Percentiles rank a stretch among this genome's conserved stretches.
phyloP scores from a whole-genome alignment of 2,797 vertebrate genomes.

The Rhadinocentrus ornatus region DNA sequence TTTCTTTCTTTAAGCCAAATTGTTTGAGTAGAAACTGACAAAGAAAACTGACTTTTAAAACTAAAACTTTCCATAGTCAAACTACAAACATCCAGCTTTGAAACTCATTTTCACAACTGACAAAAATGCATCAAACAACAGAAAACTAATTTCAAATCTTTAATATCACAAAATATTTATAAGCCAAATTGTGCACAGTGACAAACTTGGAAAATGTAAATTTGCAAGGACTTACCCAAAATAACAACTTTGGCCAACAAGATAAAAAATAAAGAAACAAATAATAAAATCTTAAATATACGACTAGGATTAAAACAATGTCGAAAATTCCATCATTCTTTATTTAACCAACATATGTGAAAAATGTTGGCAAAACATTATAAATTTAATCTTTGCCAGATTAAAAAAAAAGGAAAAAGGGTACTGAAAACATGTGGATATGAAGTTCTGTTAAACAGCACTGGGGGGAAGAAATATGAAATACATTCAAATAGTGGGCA shows the following conservation, averaged over 20 bases:
- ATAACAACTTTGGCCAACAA: constrained; percentile 39
- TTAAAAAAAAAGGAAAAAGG: background rate
- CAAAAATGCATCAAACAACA: constrained; percentile 24
- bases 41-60: background rate
- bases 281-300: constrained; percentile 67
- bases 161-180: constrained; percentile 76
- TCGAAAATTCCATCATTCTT: constrained; percentile 36
- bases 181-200: constrained; percentile 54
- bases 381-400: constrained; percentile 10
- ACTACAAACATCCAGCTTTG: background rate
- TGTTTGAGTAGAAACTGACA: background rate
- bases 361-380: constrained; percentile 17
- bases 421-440: background rate
- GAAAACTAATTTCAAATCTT: constrained; percentile 56
- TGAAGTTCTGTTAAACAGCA: background rate
- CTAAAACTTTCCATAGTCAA: background rate
- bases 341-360: constrained; percentile 41
- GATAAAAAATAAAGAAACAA: constrained; percentile 54
- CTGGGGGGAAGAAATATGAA: background rate
- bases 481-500: constrained; percentile 40
- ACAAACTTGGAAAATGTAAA: constrained; percentile 47
- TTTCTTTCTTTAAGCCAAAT: background rate
- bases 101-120: constrained; percentile 3
- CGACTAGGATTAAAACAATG: constrained; percentile 43
- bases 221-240: constrained; percentile 46